Base-by-base conservation (phyloP, 2,888 invertebrate species). In the Cephalotes varians region DNA sequence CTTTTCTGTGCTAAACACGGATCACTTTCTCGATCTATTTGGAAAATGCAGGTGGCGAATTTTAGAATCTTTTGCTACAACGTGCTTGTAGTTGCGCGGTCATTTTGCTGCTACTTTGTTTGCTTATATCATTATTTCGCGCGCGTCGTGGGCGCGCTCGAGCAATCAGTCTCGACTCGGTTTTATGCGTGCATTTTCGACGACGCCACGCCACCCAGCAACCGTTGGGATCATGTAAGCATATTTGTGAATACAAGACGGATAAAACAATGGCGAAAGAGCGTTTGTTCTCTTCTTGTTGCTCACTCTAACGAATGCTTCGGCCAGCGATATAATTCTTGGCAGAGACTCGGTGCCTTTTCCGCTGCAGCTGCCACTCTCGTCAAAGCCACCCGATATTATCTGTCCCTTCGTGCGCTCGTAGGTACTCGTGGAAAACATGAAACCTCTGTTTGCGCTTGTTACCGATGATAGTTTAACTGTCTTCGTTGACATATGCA, bases 201-300 rank as follows among this genome's bases (percentile, higher is more conserved):
- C 69, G 49, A 60, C 15, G 65, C 67, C 64, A 64, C 34, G 74
- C 25, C 49, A 47, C 28, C 31, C 54, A 47, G 40, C n/a, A n/a
- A 5, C 15, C 31, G 15, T 1, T 54, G 25, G 12, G 34, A n/a
- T 44, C 12, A 10, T 1, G 58, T 34, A 12, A 25, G n/a, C n/a
- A 15, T n/a, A n/a, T 44, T 34, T 9, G n/a, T 18, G 62, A 64
- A 64, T 31, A 56, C 58, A 34, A 72, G 25, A 67, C 34, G 71
- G 74, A 80, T 72, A 80, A 88, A 85, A 86, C 86, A 88, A 88
- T 86, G 82, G 60, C 40, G 54, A 60, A 74, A 47, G 40, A 15
- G n/a, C 44, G 15, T 34, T 58, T 76, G 71, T 74, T 67, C 77
- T 51, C 62, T 7, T 81, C 34, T 18, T 44, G 49, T 51, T 65